phyloP scores from a whole-genome alignment of 2,113 vertebrate species.

The Sorex araneus region DNA sequence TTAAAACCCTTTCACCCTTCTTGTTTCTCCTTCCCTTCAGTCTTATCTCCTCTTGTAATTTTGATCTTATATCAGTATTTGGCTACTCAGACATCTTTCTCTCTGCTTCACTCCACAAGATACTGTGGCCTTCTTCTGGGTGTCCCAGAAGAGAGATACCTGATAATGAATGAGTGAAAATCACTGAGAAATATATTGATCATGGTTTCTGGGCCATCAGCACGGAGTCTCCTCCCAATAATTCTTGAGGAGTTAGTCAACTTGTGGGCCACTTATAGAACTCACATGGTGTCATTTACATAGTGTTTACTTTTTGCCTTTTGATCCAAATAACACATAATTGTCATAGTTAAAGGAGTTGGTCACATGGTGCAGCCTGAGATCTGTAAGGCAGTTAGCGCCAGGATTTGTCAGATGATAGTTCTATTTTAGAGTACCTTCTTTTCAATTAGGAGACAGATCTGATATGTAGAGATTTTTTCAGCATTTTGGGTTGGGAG shows the following conservation, averaged over 20 bases:
- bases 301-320: background rate
- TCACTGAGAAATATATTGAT: too few relatives aligned
- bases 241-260: accelerated
- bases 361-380: conserved; percentile 65
- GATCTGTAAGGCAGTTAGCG: conserved; percentile 72
- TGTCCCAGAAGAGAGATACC: background rate
- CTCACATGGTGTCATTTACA: background rate
- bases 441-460: conserved; percentile 74
- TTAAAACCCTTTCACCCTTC: too few relatives aligned
- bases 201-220: accelerated
- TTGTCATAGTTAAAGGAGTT: conserved; percentile 6
- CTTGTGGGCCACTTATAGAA: accelerated
- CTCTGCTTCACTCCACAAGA: too few relatives aligned
- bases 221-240: accelerated
- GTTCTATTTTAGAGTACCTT: conserved; percentile 77
- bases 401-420: conserved; percentile 74
- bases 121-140: background rate
- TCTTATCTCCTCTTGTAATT: background rate
- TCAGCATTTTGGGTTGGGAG: conserved; percentile 47
- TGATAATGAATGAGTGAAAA: background rate
- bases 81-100: background rate
- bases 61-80: background rate
- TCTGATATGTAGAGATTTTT: conserved; percentile 72
- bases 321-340: background rate
- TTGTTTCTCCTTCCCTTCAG: accelerated